A percentile compares a stretch with the other conserved stretches of the same genome.
Conservation (phyloP, 2,113 vertebrate species). For the Myocastor coypus region DNA sequence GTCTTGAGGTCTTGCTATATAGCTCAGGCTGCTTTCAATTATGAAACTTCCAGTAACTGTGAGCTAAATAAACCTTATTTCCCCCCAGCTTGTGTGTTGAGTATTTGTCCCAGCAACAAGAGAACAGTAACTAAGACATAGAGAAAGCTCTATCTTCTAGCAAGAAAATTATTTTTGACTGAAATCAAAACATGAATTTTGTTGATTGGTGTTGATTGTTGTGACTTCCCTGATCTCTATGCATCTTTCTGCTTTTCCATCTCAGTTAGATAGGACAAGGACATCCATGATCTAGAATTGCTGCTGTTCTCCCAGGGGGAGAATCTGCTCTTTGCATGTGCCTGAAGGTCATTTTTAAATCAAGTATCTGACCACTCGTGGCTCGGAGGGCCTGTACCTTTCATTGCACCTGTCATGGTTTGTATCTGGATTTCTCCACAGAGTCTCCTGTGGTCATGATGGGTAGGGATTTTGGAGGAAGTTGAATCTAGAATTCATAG, state of each 20-base stretch:
- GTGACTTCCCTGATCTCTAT: background rate
- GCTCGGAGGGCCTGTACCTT: background rate
- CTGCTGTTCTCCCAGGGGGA: background rate
- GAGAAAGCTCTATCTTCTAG: background rate
- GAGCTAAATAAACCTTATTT: too few species aligned
- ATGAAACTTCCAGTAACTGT: too few species aligned
- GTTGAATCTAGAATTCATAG: background rate
- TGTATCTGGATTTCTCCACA: background rate
- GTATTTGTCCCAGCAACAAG: too few species aligned
- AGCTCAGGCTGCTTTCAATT: too few species aligned
- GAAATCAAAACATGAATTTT: background rate
- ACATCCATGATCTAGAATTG: background rate
- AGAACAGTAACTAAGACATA: background rate
- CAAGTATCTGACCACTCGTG: background rate
- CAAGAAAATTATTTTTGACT: background rate
- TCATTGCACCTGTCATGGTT: background rate
- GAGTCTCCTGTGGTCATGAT: background rate
- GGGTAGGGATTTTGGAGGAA: background rate
- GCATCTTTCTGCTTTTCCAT: background rate
- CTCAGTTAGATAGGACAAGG: background rate
- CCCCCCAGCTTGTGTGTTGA: too few species aligned
- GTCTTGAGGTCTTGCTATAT: too few species aligned
- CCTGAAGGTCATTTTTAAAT: background rate
- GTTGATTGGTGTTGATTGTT: background rate
- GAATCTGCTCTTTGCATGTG: background rate